phyloP scores from a whole-genome alignment of 1,140 invertebrate genomes.

The Brachionus koreanus region DNA sequence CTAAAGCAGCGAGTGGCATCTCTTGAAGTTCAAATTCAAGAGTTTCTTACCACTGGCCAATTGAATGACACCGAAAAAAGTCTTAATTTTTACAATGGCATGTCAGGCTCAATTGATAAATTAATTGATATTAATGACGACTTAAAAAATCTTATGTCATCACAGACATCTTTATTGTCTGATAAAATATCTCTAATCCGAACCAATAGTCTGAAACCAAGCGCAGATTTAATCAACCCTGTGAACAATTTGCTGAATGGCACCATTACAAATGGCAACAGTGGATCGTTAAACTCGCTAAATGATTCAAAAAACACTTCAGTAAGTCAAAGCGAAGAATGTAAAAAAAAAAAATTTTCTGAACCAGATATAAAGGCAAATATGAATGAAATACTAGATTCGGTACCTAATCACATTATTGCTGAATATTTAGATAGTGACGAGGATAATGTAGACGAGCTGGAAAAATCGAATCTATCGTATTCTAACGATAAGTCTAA shows the following conservation, averaged over 20 bases:
- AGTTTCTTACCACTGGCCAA: slow-evolving; percentile 36
- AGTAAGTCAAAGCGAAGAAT: slow-evolving; percentile 8
- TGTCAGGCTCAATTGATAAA: slow-evolving; percentile 21
- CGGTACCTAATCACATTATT: neutral
- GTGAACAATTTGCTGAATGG: slow-evolving; percentile 17
- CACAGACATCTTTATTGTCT: neutral
- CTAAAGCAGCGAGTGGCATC: slow-evolving; percentile 87
- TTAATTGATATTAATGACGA: slow-evolving; percentile 18
- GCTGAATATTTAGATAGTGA: slow-evolving; percentile 8
- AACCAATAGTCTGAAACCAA: neutral
- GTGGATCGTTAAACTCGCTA: neutral
- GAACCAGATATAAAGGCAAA: neutral
- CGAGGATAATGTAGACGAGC: neutral
- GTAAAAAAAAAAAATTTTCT: neutral
- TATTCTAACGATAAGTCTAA: neutral
- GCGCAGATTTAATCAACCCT: neutral
- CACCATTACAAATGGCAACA: neutral
- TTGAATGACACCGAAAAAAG: slow-evolving; percentile 30
- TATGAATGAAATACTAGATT: neutral
- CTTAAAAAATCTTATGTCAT: slow-evolving; percentile 22
- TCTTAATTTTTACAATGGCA: slow-evolving; percentile 36
- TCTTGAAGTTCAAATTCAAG: slow-evolving; percentile 64
- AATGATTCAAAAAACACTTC: neutral
- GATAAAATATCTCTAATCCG: neutral
- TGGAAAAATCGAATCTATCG: neutral